These are phyloP conservation scores for Dolichotis patagonum DNA, from an alignment of 2,113 vertebrate species.

Conservation along the genomic window DNA sequence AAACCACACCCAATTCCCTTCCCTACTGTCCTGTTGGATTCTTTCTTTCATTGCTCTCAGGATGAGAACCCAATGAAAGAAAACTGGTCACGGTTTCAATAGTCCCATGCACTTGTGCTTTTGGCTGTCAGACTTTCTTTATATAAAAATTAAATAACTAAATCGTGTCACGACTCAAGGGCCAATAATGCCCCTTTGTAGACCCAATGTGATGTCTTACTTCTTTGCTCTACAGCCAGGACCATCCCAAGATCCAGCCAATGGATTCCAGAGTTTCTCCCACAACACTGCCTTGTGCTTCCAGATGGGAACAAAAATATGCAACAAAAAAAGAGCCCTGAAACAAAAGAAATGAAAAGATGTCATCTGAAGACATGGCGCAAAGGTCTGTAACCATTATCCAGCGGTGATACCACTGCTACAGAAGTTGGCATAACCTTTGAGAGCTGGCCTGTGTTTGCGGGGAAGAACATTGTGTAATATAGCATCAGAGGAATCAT, in stretches of 20 bases:
- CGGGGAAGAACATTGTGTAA: not conserved
- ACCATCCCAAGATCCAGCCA: not conserved
- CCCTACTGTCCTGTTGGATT: not conserved
- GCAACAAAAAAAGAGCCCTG: not conserved
- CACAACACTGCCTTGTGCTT: not conserved
- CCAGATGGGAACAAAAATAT: conserved; percentile 33
- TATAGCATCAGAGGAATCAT: conserved; percentile 19
- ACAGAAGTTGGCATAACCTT: not conserved
- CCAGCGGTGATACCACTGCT: conserved; percentile 46
- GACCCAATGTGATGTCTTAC: not conserved
- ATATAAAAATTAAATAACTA: not conserved
- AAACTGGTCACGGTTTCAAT: not conserved
- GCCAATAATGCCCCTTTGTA: not conserved
- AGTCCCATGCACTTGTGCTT: not conserved
- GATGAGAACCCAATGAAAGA: not conserved
- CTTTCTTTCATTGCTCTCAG: not conserved
- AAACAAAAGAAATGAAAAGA: not conserved
- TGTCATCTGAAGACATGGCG: conserved; percentile 30
- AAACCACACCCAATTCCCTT: not conserved
- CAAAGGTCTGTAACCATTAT: conserved; percentile 36
- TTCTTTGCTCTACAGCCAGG: not conserved
- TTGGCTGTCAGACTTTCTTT: not conserved
- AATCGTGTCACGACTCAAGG: not conserved
- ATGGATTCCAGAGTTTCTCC: not conserved
- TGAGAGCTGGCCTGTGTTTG: not conserved